Conservation (phyloP, 2,797 vertebrate species). For the Gastrophryne carolinensis region DNA sequence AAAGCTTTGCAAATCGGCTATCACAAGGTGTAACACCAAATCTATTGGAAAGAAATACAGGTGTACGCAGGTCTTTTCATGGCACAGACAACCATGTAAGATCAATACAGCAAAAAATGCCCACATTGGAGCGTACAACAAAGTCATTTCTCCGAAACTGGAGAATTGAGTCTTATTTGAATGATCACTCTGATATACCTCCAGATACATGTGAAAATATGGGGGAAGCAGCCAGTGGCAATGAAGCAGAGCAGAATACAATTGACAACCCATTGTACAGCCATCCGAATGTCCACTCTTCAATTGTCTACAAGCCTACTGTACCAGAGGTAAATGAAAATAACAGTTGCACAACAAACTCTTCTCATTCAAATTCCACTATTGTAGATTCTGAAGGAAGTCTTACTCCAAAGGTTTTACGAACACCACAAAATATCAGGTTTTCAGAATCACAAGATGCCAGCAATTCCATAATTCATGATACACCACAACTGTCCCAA, state of each 20-base stretch:
- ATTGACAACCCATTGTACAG: slow-evolving; percentile 66
- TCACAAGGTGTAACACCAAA: slow-evolving; percentile 63
- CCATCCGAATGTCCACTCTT: slow-evolving; percentile 82
- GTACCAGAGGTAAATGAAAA: slow-evolving; percentile 84
- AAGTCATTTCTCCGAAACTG: slow-evolving; percentile 86
- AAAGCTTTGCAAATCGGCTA: slow-evolving; percentile 71
- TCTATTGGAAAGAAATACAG: slow-evolving; percentile 73
- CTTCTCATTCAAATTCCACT: slow-evolving; percentile 67
- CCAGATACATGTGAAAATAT: slow-evolving; percentile 65
- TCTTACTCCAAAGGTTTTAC: slow-evolving; percentile 60
- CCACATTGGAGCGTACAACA: slow-evolving; percentile 82
- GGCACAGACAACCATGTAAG: slow-evolving; percentile 80
- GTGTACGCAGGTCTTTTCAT: slow-evolving; percentile 81
- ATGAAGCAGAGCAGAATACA: slow-evolving; percentile 69
- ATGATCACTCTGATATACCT: slow-evolving; percentile 74
- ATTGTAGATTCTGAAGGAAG: slow-evolving; percentile 70
- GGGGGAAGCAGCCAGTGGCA: slow-evolving; percentile 70
- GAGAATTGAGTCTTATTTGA: slow-evolving; percentile 91
- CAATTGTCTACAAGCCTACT: slow-evolving; percentile 80
- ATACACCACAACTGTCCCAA: slow-evolving; percentile 46
- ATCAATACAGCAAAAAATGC: slow-evolving; percentile 83
- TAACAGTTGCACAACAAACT: slow-evolving; percentile 73
- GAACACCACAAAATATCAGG: slow-evolving; percentile 58
- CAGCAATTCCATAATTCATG: slow-evolving; percentile 47
- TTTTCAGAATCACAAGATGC: slow-evolving; percentile 42